Percentiles rank a stretch among this genome's conserved stretches.
Conservation (phyloP, 2,797 vertebrate species). For the Pteronotus mesoamericanus region DNA sequence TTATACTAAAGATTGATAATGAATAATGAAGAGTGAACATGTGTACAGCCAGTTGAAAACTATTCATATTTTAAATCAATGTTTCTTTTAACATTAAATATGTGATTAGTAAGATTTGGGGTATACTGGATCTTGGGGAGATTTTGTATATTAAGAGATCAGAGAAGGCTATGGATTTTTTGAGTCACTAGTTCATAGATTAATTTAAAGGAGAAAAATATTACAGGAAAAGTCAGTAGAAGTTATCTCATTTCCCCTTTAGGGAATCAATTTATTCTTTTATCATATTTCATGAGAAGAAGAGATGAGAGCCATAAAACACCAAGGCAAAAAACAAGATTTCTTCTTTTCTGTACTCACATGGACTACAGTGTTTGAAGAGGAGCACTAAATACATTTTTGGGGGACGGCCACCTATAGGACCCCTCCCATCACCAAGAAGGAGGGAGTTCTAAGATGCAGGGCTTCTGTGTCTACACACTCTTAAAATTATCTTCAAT, state of each 20-base stretch:
- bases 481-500: neutral
- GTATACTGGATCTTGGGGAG: neutral
- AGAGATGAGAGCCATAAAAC: neutral
- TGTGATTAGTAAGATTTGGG: neutral
- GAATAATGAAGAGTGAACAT: neutral
- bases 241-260: neutral
- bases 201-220: slow-evolving; percentile 16
- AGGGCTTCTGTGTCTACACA: neutral
- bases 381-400: neutral
- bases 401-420: rapidly evolving
- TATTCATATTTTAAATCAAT: neutral
- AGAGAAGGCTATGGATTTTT: neutral
- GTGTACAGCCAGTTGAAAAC: neutral
- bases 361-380: neutral
- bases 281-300: neutral
- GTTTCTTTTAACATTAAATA: neutral
- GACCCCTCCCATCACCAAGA: neutral
- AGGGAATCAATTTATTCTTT: neutral
- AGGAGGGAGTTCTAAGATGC: neutral
- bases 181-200: neutral
- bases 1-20: neutral
- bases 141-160: neutral
- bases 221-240: neutral
- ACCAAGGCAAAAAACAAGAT: neutral
- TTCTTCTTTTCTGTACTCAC: neutral